These are phyloP conservation scores for Chitala chitala DNA, from an alignment of 2,113 vertebrate species.

Conservation along the genomic window DNA sequence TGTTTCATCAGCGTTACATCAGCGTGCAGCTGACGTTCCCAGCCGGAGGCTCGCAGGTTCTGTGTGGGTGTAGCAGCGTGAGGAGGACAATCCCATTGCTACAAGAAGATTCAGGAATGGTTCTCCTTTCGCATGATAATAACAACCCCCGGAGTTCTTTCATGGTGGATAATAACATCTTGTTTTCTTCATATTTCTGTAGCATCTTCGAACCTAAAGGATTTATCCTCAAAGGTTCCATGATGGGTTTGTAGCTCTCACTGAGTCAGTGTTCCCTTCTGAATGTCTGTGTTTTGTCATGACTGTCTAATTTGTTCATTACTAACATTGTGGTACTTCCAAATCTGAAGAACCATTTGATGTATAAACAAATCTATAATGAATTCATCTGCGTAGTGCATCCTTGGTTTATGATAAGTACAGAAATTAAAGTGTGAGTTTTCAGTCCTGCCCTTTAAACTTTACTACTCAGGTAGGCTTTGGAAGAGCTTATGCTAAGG, in stretches of 20 bases:
- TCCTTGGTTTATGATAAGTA: not conserved
- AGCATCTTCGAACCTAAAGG: not conserved
- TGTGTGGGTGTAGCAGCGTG: not conserved
- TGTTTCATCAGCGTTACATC: slow-evolving; percentile 7
- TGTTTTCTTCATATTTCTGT: not conserved
- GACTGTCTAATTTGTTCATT: slow-evolving; percentile 1
- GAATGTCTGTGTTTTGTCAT: not conserved
- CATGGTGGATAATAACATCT: not conserved
- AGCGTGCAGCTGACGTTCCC: not conserved
- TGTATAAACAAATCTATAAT: too few relatives aligned
- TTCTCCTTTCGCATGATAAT: not conserved
- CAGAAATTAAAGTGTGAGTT: slow-evolving; percentile 7
- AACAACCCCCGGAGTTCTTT: not conserved
- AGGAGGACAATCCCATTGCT: not conserved
- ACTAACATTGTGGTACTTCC: too few relatives aligned
- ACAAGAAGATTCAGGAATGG: not conserved
- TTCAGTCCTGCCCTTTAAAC: not conserved
- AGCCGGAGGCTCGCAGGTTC: not conserved
- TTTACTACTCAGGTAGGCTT: not conserved
- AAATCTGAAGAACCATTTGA: too few relatives aligned
- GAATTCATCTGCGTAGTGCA: not conserved
- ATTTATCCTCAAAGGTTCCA: not conserved
- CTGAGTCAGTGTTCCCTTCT: not conserved
- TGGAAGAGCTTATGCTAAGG: not conserved
- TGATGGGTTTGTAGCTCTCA: not conserved